Evolutionary conservation across 2,797 vertebrate genomes (phyloP), one percentile per base, ranked within the genome.

Genomic region (Selene dorsalis): DNA sequence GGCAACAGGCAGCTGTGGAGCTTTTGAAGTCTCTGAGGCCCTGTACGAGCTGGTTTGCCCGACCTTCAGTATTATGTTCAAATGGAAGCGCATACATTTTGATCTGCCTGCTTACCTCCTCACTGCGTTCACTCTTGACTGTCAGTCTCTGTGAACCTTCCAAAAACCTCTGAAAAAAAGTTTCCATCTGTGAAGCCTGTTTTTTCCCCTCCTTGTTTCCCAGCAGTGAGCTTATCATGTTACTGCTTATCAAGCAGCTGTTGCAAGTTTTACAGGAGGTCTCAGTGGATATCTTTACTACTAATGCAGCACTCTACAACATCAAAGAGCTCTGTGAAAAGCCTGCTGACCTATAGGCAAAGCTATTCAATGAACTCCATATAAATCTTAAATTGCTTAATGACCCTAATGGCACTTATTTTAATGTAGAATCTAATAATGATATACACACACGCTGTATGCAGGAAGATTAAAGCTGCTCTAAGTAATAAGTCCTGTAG

Each of bases 1-100:
- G 70, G 65, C 56, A 76, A 8, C 53, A 77, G 32, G 35, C 50
- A 73, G 65, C 26, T 67, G 47, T 58, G 4, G 13, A 71, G 43
- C 47, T 78, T 76, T 81, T 79, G 22, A 71, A 58, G 74, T 71
- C 17, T 74, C 50, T 69, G 53, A 60, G 22, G 43, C 53, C 20
- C 59, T 30, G 45, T 50, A 69, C 67, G 82, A 63, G 26, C 41
- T 43, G 22, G 43, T 82, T 78, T 41, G 18, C 10, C 22, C 26
- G 35, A 43, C 65, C 69, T 76, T 79, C 38, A 14, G 18, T 26
- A 0, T 35, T 50, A 56, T 56, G 69, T 67, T 73, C 24, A 75
- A 84, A 86, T 50, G 61, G 45, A 66, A 28, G 39, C 55, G 18
- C 11, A 28, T 63, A 32, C 22, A 66, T 43, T 59, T 69, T 69